Conservation (phyloP, 2,888 invertebrate genomes). For the Microdon myrmicae region DNA sequence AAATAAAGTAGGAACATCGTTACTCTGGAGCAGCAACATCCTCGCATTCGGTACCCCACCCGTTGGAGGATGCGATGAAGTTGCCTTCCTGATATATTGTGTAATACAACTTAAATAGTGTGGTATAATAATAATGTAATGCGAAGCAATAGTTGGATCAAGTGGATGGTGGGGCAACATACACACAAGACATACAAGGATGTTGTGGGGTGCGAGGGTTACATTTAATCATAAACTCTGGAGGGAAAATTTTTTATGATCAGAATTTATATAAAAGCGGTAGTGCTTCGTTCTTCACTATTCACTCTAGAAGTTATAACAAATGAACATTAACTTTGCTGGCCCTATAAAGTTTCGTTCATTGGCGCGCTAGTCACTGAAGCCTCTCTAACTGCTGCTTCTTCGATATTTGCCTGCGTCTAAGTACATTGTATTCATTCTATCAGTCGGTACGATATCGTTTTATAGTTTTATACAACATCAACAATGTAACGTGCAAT, state of each 20-base stretch:
- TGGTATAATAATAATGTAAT: conserved; percentile 49
- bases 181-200: background rate
- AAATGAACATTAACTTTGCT: conserved; percentile 51
- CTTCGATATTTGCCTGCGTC: conserved; percentile 28
- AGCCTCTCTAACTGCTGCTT: conserved; percentile 2
- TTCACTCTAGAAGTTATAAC: conserved; percentile 44
- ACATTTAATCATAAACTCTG: conserved; percentile 52
- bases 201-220: conserved; percentile 1
- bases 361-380: conserved; percentile 5
- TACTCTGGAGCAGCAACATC: too few species aligned
- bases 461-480: conserved; percentile 45
- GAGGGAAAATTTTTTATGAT: conserved; percentile 47
- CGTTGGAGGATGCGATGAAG: conserved; percentile 22
- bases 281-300: conserved; percentile 39
- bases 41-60: too few species aligned
- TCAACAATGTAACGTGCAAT: conserved; percentile 44
- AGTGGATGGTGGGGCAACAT: conserved; percentile 1
- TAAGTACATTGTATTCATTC: conserved; percentile 46
- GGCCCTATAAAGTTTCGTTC: conserved; percentile 46
- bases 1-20: conserved; percentile 46
- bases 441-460: conserved; percentile 47
- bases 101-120: conserved; percentile 43
- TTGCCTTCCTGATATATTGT: conserved; percentile 24
- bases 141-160: too few species aligned
- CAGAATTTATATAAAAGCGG: conserved; percentile 49